Percentiles rank a stretch among this genome's conserved stretches.
Conservation (phyloP, 1,140 invertebrate genomes). For the Drosophila virilis region DNA sequence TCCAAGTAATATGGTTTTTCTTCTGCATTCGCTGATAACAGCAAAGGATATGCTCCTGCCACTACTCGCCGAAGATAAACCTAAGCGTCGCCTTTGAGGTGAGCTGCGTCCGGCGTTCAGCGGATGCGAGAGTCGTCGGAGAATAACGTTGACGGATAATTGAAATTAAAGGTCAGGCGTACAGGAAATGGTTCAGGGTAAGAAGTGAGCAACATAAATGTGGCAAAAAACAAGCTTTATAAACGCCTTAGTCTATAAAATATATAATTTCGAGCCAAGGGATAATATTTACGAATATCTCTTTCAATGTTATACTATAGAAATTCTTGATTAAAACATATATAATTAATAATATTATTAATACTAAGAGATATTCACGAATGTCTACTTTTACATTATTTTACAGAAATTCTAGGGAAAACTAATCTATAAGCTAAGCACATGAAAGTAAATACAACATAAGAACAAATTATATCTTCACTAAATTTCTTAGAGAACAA, state of each 20-base stretch:
- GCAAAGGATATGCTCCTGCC: conserved; percentile 38
- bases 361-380: too few species aligned
- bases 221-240: background rate
- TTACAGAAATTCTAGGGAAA: too few species aligned
- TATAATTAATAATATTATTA: too few species aligned
- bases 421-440: too few species aligned
- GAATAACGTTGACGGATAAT: conserved; percentile 33
- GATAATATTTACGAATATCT: too few species aligned
- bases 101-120: background rate
- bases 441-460: too few species aligned
- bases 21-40: conserved; percentile 48
- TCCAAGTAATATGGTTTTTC: conserved; percentile 12
- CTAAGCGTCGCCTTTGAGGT: conserved; percentile 32
- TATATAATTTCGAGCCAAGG: background rate
- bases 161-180: conserved; percentile 39
- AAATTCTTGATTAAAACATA: too few species aligned
- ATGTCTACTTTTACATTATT: too few species aligned
- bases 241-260: too few species aligned
- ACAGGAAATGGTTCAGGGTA: background rate
- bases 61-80: conserved; percentile 17
- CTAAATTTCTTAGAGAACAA: too few species aligned
- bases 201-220: background rate
- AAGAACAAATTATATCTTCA: too few species aligned
- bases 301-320: too few species aligned
- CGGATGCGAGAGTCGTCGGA: background rate